Evolutionary conservation across 2,797 vertebrate genomes (phyloP), one percentile per base, ranked within the genome.

Genomic region (Anguilla obscura): DNA sequence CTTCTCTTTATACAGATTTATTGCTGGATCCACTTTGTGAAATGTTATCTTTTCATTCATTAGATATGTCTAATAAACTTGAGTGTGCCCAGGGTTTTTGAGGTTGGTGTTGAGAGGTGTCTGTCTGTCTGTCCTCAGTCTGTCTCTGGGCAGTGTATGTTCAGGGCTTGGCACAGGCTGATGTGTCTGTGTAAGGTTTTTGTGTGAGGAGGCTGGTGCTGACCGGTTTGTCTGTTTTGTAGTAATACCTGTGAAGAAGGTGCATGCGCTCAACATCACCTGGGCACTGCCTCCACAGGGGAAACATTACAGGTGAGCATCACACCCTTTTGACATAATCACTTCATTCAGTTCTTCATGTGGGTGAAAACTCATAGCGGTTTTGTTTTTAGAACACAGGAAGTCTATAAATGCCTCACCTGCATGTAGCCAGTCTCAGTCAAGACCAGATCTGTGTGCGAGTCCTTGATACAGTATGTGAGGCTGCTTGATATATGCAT

Each of bases 221-320:
- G 18, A 33, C 16, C 3, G 9, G 30, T 85, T 56, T 87, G 33
- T 88, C 85, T 89, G 50, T 90, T 92, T 88, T 95, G 88, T 91
- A 99, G 98, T 99, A 87, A 95, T 99, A 92, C 98, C 98, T 76
- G 96, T 99, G 82, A 94, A 97, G 92, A 99, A 99, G 85, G 97
- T 98, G 88, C 98, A 99, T 87, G 97, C 97, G 80, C 79, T 99
- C 94, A 98, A 96, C 85, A 97, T 99, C 93, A 98, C 97, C 16
- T 99, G 98, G 98, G 97, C 97, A 1, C 97, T 99, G 89, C 97
- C 98, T 0, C 97, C 98, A 88, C 98, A 99, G 91, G 97, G 98
- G 87, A 94, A 96, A 84, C 91, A 97, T 94, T 99, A 99, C 95
- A 98, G 97, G 98, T 99, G 90, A 94, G 91, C 27, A 0, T 45